Percentiles rank a stretch among this genome's conserved stretches.
Evolutionary conservation across 1,140 invertebrate genomes (phyloP).

Genomic region (Probaryconus sp.): DNA sequence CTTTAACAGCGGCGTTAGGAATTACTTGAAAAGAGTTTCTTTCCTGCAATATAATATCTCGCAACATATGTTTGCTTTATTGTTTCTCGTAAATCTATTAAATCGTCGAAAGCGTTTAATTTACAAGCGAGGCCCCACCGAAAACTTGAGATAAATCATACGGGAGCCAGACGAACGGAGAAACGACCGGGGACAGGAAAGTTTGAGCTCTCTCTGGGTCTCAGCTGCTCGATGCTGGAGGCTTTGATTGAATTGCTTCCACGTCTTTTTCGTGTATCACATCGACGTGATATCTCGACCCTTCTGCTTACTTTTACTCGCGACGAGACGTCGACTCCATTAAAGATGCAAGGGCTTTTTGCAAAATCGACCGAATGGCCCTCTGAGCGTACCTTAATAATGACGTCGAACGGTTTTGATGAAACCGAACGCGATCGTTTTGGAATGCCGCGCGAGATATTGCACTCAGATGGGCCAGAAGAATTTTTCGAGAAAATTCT

Average conservation of each 20-base stretch:
- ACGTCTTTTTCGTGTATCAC: constrained; percentile 68
- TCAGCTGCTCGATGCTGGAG: constrained; percentile 70
- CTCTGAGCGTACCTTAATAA: constrained; percentile 50
- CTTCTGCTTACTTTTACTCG: constrained; percentile 56
- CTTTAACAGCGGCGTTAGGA: too few species aligned
- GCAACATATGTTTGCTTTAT: constrained; percentile 48
- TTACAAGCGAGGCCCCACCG: constrained; percentile 62
- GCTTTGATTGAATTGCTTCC: constrained; percentile 75
- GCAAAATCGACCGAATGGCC: constrained; percentile 56
- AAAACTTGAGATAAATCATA: constrained; percentile 62
- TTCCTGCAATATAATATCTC: constrained; percentile 28
- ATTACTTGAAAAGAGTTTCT: too few species aligned
- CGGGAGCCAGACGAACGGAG: constrained; percentile 37
- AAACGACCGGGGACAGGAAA: constrained; percentile 54
- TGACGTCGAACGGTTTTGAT: constrained; percentile 31
- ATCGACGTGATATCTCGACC: constrained; percentile 60
- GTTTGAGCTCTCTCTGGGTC: constrained; percentile 64
- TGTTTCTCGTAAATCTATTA: constrained; percentile 60
- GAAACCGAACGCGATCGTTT: constrained; percentile 41
- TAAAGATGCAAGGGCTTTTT: constrained; percentile 60
- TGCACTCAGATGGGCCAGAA: too few species aligned
- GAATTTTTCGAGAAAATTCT: too few species aligned
- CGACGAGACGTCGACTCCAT: constrained; percentile 53
- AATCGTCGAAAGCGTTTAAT: constrained; percentile 63
- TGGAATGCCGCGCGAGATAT: constrained; percentile 18